Percentiles rank a stretch among this genome's conserved stretches.
Evolutionary conservation across 2,113 vertebrate species (phyloP).

Genomic region (Scartelaos histophorus): DNA sequence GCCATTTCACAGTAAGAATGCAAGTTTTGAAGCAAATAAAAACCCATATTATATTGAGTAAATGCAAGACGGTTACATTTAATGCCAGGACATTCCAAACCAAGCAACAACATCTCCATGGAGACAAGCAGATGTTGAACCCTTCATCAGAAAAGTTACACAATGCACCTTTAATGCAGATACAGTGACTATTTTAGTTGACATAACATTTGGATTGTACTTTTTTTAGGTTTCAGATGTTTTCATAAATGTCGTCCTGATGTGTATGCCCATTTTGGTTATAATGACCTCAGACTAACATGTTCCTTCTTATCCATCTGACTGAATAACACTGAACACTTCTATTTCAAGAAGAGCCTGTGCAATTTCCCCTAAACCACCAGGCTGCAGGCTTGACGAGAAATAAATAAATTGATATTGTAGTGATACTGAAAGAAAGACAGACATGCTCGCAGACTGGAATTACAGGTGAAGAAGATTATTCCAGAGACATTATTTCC

Average conservation of each 20-base stretch:
- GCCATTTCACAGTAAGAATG: too few relatives aligned
- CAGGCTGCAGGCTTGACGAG: conserved; percentile 82
- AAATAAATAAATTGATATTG: conserved; percentile 59
- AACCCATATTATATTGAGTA: too few relatives aligned
- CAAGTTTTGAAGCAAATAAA: too few relatives aligned
- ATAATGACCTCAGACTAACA: conserved; percentile 18
- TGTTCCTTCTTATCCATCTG: conserved; percentile 79
- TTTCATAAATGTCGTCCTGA: background rate
- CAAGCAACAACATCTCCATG: too few relatives aligned
- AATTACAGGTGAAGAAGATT: conserved; percentile 95
- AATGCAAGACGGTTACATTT: too few relatives aligned
- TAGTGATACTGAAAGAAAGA: conserved; percentile 48
- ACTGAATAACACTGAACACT: conserved; percentile 86
- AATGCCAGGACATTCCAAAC: too few relatives aligned
- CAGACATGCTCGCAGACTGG: conserved; percentile 68
- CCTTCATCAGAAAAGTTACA: too few relatives aligned
- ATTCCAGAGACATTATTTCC: conserved; percentile 99
- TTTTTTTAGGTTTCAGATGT: background rate
- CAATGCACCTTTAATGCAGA: too few relatives aligned
- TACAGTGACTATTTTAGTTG: background rate
- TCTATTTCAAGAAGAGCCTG: conserved; percentile 84
- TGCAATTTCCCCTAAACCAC: conserved; percentile 86
- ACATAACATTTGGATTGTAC: background rate
- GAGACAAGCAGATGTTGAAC: too few relatives aligned
- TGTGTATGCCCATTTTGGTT: background rate